Evolutionary conservation across 2,113 vertebrate species (phyloP).

Genomic region (Triplophysa siluroides): DNA sequence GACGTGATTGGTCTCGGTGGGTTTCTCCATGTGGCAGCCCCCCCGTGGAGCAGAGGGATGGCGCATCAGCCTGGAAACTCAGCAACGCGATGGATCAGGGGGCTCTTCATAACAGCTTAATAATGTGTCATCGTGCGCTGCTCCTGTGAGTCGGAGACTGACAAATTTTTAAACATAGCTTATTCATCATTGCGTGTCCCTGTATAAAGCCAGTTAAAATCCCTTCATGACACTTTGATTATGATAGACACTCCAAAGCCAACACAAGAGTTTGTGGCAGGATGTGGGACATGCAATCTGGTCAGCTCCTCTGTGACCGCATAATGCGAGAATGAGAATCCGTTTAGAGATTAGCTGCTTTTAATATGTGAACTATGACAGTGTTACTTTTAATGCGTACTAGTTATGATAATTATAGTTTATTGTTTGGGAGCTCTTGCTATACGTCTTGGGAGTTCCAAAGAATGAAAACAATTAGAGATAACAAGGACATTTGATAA

Average conservation of each 20-base stretch:
- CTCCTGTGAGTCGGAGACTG: slow-evolving; percentile 49
- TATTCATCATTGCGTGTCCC: slow-evolving; percentile 53
- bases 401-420: background rate
- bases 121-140: slow-evolving; percentile 54
- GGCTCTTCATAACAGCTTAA: slow-evolving; percentile 57
- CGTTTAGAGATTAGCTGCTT: background rate
- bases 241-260: background rate
- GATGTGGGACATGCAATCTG: background rate
- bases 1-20: slow-evolving; percentile 59
- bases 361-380: background rate
- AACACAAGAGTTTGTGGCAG: slow-evolving; percentile 6
- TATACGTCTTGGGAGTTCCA: background rate
- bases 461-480: background rate
- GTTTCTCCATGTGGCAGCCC: slow-evolving; percentile 49
- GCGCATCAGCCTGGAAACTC: slow-evolving; percentile 34
- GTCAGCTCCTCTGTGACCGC: slow-evolving; percentile 3
- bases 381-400: background rate
- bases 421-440: background rate
- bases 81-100: slow-evolving; percentile 36
- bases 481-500: too few relatives aligned
- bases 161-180: slow-evolving; percentile 51
- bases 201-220: slow-evolving; percentile 46
- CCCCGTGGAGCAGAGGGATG: slow-evolving; percentile 35
- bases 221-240: slow-evolving; percentile 12
- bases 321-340: background rate